Base-by-base conservation (phyloP, 64 coral and sea anemone species). In the Stichodactyla helianthus region DNA sequence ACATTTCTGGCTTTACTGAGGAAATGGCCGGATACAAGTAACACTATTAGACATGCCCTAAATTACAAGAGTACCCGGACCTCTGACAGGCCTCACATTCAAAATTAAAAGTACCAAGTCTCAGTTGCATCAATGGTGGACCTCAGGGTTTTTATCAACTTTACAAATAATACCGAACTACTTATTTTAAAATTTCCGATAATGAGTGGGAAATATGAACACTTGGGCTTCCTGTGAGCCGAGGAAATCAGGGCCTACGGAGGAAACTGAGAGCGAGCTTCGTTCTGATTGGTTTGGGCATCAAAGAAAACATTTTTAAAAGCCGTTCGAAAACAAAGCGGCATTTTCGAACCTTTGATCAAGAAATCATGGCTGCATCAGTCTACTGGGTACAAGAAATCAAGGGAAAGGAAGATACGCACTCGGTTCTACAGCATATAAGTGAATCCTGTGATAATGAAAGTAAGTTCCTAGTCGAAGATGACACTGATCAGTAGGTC, bases 261-360 rank as follows among this genome's bases (percentile, higher is more conserved):
- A 54, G 26, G 52, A 53, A 81, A 51, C 78, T 54, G 35, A 28
- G 78, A 53, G 53, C 35, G 50, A 52, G 52, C 13, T 54, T 81
- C 26, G 51, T 51, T 81, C 51, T 81, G 31, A 81, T 81, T 81
- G 78, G 78, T 54, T 81, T 6, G 53, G 14, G 52, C 5, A 1
- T 54, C 35, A 18, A 81, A 20, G 19, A 52, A 81, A 52, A 81
- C 78, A 81, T 74, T 81, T 81, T 81, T 54, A 54, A 81, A 54
- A 51, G 52, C 52, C 52, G 17, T 81, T 54, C 35, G n/a, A 81
- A 51, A 81, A 81, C 15, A 81, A 44, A 81, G 78, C 78, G 78
- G 51, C 26, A 81, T 52, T 54, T 81, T 78, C 78, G 20, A 54
- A 53, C 4, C 7, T 81, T 81, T 12, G 51, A 81, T 52, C 18